phyloP scores from a whole-genome alignment of 2,113 vertebrate species.

The Daubentonia madagascariensis region DNA sequence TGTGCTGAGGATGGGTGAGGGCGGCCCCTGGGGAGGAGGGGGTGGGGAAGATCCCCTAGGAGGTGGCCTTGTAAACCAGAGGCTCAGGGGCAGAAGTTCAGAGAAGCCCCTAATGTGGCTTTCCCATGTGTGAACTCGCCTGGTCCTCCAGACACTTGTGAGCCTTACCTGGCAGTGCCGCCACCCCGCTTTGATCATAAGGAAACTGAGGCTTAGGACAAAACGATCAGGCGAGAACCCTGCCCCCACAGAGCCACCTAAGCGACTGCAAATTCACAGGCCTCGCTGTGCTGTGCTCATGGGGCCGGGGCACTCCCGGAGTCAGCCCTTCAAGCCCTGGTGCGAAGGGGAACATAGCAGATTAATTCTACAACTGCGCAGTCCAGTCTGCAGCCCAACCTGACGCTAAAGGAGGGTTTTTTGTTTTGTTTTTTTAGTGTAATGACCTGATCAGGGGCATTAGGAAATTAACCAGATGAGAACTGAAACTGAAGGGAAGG shows the following conservation, averaged over 20 bases:
- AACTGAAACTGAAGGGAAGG: background rate
- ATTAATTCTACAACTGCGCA: fast-evolving
- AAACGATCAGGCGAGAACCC: background rate
- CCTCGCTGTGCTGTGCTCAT: background rate
- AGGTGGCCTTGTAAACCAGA: no score
- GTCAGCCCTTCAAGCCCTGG: background rate
- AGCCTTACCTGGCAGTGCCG: background rate
- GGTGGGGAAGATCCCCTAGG: background rate
- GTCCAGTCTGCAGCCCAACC: background rate
- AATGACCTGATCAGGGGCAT: fast-evolving
- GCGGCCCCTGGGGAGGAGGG: background rate
- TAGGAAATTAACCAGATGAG: background rate
- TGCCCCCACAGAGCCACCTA: background rate
- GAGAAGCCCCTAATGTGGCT: background rate
- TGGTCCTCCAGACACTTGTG: background rate
- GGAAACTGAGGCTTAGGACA: background rate
- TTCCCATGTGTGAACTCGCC: background rate
- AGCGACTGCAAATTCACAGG: fast-evolving
- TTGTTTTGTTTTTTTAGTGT: background rate
- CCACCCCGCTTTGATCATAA: background rate
- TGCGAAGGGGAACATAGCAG: background rate
- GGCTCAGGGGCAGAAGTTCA: background rate
- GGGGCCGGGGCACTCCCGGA: no score
- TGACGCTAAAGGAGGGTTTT: background rate
- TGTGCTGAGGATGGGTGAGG: no score